phyloP scores from a whole-genome alignment of 2,797 vertebrate species.

The Selene dorsalis region DNA sequence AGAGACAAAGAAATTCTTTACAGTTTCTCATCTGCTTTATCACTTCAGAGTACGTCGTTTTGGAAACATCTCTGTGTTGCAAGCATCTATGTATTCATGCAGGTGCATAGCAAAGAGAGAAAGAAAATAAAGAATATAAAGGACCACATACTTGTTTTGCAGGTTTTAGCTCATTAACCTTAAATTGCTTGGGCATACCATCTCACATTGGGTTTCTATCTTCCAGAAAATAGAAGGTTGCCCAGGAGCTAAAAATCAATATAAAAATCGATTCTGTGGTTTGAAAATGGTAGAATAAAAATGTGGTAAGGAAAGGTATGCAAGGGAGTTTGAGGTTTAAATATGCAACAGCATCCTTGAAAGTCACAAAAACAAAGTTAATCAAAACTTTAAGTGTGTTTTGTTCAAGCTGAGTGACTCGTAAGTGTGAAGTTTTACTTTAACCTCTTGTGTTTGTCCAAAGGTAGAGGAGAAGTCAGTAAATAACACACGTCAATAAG shows the following conservation, averaged over 20 bases:
- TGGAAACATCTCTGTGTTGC: not conserved
- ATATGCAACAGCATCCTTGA: not conserved
- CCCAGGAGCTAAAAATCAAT: slow-evolving; percentile 9
- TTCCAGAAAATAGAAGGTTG: not conserved
- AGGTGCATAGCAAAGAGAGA: not conserved
- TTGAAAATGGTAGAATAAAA: not conserved
- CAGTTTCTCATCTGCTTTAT: slow-evolving; percentile 22
- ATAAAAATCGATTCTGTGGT: not conserved
- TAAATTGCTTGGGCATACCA: not conserved
- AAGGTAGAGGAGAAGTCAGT: not conserved
- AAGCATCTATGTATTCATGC: not conserved
- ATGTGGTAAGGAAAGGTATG: not conserved
- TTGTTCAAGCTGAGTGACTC: not conserved
- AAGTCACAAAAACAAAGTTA: not conserved
- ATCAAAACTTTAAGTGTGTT: not conserved
- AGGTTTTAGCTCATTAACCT: slow-evolving; percentile 26
- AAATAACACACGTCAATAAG: not conserved
- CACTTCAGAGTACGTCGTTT: not conserved
- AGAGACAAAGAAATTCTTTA: slow-evolving; percentile 38
- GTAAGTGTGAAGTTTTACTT: not conserved
- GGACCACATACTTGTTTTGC: not conserved
- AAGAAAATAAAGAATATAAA: not conserved
- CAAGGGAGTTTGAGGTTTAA: not conserved
- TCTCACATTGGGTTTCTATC: slow-evolving; percentile 26
- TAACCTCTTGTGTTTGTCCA: not conserved